These are phyloP conservation scores for Dasypolia templi DNA, from an alignment of 2,888 invertebrate species.

Conservation along the genomic window DNA sequence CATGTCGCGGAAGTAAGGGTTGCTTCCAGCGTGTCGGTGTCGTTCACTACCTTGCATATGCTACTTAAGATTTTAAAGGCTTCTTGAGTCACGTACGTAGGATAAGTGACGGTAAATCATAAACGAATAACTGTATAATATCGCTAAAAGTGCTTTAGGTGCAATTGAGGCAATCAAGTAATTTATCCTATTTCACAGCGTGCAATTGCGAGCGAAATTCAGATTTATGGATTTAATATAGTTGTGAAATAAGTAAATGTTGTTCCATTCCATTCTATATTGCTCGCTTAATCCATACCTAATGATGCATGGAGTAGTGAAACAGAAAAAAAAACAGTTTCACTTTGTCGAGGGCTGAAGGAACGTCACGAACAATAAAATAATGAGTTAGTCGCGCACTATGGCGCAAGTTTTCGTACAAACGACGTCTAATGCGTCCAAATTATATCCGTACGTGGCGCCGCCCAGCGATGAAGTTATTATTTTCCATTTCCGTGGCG, in stretches of 20 bases:
- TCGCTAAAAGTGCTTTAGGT: constrained; percentile 9
- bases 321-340: not conserved
- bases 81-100: constrained; percentile 61
- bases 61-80: constrained; percentile 62
- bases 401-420: constrained; percentile 78
- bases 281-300: not conserved
- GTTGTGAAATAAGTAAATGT: constrained; percentile 18
- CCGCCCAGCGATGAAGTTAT: constrained; percentile 88
- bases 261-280: not conserved
- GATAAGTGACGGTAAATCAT: constrained; percentile 47
- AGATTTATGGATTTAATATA: constrained; percentile 31
- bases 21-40: constrained; percentile 77
- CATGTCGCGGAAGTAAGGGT: constrained; percentile 86
- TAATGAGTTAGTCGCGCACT: constrained; percentile 68
- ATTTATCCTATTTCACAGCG: constrained; percentile 26
- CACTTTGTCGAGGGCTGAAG: constrained; percentile 1
- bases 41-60: constrained; percentile 81
- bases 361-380: constrained; percentile 37
- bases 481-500: constrained; percentile 89
- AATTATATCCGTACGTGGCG: constrained; percentile 85
- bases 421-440: constrained; percentile 86
- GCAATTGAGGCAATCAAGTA: constrained; percentile 41
- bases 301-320: not conserved
- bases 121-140: constrained; percentile 26
- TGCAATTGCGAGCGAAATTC: constrained; percentile 29